Percentiles rank a stretch among this genome's conserved stretches.
Conservation (phyloP, 2,888 invertebrate species). For the Incurvaria masculella region DNA sequence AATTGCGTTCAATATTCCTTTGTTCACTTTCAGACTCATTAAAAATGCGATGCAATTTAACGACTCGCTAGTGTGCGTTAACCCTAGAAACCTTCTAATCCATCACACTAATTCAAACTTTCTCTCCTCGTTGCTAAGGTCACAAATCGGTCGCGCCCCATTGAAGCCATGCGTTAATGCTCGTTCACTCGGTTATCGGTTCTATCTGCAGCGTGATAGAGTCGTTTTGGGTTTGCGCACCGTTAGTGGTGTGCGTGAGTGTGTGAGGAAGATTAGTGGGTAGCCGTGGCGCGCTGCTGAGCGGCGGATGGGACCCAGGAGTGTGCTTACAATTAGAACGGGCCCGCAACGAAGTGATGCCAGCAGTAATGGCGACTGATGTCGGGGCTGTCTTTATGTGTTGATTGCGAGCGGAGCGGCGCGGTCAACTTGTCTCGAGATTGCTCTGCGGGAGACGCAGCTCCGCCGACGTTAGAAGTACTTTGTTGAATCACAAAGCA, state of each 20-base stretch:
- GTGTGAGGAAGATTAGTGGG: conserved; percentile 57
- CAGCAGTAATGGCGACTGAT: conserved; percentile 47
- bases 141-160: too few relatives aligned
- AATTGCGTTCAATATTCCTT: conserved; percentile 54
- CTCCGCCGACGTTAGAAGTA: too few relatives aligned
- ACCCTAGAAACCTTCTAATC: conserved; percentile 36
- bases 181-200: background rate
- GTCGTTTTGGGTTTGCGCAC: conserved; percentile 9
- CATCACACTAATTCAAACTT: conserved; percentile 22
- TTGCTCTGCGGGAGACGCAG: too few relatives aligned
- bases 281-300: conserved; percentile 48
- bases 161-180: too few relatives aligned
- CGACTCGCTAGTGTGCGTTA: conserved; percentile 57
- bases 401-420: conserved; percentile 31
- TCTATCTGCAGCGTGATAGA: too few relatives aligned
- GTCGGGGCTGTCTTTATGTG: conserved; percentile 40
- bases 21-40: conserved; percentile 59
- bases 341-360: conserved; percentile 57
- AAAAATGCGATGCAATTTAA: conserved; percentile 59
- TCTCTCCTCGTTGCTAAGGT: conserved; percentile 22
- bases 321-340: conserved; percentile 56
- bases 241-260: conserved; percentile 21
- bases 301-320: conserved; percentile 53
- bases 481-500: too few relatives aligned
- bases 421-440: conserved; percentile 9